Evolutionary conservation across 2,797 vertebrate species (phyloP).

Genomic region (Antrozous pallidus): DNA sequence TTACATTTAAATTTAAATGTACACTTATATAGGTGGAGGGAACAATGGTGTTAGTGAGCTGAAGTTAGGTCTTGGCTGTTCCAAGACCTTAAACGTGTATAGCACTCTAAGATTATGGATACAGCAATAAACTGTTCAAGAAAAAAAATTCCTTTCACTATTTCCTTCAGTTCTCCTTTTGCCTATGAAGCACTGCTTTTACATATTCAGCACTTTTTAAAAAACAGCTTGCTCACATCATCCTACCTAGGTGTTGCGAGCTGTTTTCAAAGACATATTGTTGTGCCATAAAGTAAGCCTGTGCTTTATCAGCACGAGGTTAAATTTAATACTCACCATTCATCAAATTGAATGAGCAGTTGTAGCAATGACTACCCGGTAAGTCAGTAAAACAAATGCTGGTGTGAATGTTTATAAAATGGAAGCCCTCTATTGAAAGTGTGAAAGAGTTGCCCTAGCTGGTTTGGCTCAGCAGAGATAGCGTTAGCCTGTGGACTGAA

Average conservation of each 20-base stretch:
- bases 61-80: not conserved
- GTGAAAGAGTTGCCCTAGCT: not conserved
- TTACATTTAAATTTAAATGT: not conserved
- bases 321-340: not conserved
- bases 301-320: not conserved
- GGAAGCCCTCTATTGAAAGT: slow-evolving; percentile 1
- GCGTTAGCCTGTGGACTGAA: too few relatives aligned
- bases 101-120: not conserved
- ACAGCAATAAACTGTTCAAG: not conserved
- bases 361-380: not conserved
- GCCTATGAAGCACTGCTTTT: not conserved
- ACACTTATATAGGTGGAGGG: not conserved
- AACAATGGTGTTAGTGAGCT: not conserved
- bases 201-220: not conserved
- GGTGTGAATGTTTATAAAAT: not conserved
- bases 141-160: not conserved
- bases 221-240: not conserved
- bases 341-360: not conserved
- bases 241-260: not conserved
- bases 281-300: not conserved
- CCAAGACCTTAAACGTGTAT: accelerated
- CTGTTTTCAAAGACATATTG: not conserved
- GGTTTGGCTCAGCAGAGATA: not conserved
- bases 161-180: not conserved
- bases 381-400: slow-evolving; percentile 17